phyloP scores from a whole-genome alignment of 1,140 invertebrate genomes.

The Megalonaias nervosa region DNA sequence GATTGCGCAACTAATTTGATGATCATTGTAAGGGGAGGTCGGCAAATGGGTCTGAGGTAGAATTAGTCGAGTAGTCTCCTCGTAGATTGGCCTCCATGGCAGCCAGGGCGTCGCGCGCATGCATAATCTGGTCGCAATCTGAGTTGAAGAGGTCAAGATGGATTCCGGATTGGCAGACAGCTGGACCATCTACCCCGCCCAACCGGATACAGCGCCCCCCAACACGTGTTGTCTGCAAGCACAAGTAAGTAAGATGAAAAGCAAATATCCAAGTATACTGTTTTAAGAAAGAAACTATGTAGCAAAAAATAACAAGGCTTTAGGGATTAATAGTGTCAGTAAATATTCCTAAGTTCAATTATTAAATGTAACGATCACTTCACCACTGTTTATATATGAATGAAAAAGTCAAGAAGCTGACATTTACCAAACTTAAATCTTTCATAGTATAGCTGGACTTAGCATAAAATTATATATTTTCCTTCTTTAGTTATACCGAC shows the following conservation, averaged over 20 bases:
- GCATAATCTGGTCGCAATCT: slow-evolving; percentile 3
- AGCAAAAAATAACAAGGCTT: too few relatives aligned
- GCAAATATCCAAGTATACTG: too few relatives aligned
- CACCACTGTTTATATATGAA: not conserved
- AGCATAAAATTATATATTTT: not conserved
- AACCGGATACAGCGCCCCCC: slow-evolving; percentile 24
- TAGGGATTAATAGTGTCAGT: not conserved
- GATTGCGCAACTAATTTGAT: too few relatives aligned
- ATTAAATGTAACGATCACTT: not conserved
- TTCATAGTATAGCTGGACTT: not conserved
- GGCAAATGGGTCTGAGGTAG: too few relatives aligned
- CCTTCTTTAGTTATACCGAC: not conserved
- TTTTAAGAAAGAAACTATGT: too few relatives aligned
- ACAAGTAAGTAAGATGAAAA: not conserved
- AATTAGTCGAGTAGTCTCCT: too few relatives aligned
- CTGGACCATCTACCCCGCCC: slow-evolving; percentile 1
- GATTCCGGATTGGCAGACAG: slow-evolving; percentile 29
- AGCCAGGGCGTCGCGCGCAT: not conserved
- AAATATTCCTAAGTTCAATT: not conserved
- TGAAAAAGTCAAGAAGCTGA: not conserved
- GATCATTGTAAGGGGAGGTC: too few relatives aligned
- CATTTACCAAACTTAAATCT: not conserved
- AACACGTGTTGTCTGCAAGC: slow-evolving; percentile 3
- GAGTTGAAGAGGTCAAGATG: slow-evolving; percentile 19
- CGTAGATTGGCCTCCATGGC: too few relatives aligned